Base-by-base conservation (phyloP, 1,140 invertebrate species). In the Papilio glaucus region DNA sequence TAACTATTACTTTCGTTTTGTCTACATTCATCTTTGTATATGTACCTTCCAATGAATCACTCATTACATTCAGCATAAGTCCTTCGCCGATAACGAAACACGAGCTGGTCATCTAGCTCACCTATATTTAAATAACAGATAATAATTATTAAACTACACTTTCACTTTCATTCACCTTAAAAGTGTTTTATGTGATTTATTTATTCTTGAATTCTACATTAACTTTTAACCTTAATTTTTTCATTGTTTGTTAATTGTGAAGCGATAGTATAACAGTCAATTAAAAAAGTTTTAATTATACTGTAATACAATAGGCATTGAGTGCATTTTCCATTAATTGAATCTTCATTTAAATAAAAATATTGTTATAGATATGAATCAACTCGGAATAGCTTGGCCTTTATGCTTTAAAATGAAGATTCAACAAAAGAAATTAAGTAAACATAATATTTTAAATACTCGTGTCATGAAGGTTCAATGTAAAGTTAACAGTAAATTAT, bases 221-320 rank as follows among this genome's bases (percentile, higher is more conserved):
- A 37, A 63, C 37, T 13, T 63, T 63, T 63, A 63, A 63, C 61
- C 61, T 39, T 39, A 38, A 63, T 63, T 63, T 63, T 63, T 63
- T 63, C 61, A 63, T 63, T 63, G 61, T 63, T 63, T 63, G 61
- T 63, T 63, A 63, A 63, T 63, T 63, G 15, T 37, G 60, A 18
- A 62, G 21, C 21, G 18, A 13, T 12, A 26, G 49, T 53, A 53
- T 24, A 9, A 26, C 49, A 53, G 49, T 24, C 18, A 24, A 53
- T 53, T 12, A 26, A 24, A 9, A 49, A 53, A 21, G 4, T 10
- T 24, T 4, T 24, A 49, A 2, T 53, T 24, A 12, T 12, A 53
- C 49, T 26, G 6, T 24, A 24, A 53, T 53, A 2, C 6, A 2
- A 4, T 12, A 26, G 21, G 21, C 8, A 53, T 53, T 12, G 21